Evolutionary conservation across 2,113 vertebrate species (phyloP).

Genomic region (Elanoides forficatus): DNA sequence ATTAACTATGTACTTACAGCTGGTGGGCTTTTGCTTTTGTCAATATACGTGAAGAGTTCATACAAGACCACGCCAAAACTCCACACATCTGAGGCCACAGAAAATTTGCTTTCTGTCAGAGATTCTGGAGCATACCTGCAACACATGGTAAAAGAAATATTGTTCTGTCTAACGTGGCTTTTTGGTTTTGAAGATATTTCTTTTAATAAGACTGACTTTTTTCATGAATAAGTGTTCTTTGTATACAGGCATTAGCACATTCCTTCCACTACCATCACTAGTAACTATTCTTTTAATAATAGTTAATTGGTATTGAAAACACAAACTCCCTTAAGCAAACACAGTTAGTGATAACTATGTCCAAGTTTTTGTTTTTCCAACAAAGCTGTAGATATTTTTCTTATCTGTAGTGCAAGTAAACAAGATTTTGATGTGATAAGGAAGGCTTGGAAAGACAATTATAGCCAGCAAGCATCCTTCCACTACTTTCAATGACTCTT

Average conservation of each 20-base stretch:
- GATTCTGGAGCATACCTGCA: slow-evolving; percentile 96
- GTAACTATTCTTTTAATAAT: not conserved
- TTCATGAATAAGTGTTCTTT: not conserved
- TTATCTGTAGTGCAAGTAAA: not conserved
- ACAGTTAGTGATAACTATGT: not conserved
- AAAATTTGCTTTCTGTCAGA: slow-evolving; percentile 97
- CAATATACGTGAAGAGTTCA: slow-evolving; percentile 94
- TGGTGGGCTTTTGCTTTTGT: slow-evolving; percentile 94
- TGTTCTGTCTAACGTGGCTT: not conserved
- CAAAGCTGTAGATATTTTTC: not conserved
- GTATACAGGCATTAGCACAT: not conserved
- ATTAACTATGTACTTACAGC: slow-evolving; percentile 73
- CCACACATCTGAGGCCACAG: slow-evolving; percentile 95
- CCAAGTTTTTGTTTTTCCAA: not conserved
- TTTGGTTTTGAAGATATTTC: not conserved
- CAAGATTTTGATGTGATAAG: not conserved
- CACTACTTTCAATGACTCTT: not conserved
- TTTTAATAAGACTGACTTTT: not conserved
- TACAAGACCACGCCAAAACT: slow-evolving; percentile 97
- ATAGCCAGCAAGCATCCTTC: not conserved
- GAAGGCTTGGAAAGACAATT: not conserved
- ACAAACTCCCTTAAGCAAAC: not conserved
- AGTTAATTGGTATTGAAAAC: not conserved
- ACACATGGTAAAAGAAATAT: not conserved
- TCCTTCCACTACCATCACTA: not conserved